Percentiles rank a stretch among this genome's conserved stretches.
These are phyloP conservation scores for Leptopilina myrica DNA, from an alignment of 2,888 invertebrate species.

Conservation along the genomic window DNA sequence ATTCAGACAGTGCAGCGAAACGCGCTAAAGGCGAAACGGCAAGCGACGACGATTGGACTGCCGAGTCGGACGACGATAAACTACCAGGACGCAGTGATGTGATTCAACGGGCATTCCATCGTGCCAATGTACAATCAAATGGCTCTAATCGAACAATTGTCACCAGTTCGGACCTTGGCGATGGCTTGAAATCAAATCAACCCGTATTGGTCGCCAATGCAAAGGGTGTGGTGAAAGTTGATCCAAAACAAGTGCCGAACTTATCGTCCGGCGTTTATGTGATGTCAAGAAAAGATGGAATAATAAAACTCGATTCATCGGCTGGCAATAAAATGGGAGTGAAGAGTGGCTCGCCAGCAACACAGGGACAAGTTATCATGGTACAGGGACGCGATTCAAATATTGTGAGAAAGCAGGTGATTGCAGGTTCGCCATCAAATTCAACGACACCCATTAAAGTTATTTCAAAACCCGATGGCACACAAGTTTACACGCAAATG, in stretches of 20 bases:
- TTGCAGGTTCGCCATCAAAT: conserved; percentile 65
- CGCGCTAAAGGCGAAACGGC: conserved; percentile 79
- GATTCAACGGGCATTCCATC: conserved; percentile 73
- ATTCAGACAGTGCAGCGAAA: conserved; percentile 78
- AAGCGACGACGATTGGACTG: conserved; percentile 77
- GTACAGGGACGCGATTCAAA: conserved; percentile 73
- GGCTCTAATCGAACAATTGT: conserved; percentile 72
- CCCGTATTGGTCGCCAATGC: conserved; percentile 78
- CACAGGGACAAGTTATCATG: conserved; percentile 71
- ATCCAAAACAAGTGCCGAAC: conserved; percentile 84
- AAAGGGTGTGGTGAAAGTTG: conserved; percentile 86
- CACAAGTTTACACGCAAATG: conserved; percentile 74
- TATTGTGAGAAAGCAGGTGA: conserved; percentile 72
- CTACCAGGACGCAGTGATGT: conserved; percentile 70
- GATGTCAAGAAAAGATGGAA: conserved; percentile 87
- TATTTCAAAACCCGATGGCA: conserved; percentile 73
- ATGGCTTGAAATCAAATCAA: conserved; percentile 63
- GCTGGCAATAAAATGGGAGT: conserved; percentile 77
- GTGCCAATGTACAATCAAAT: conserved; percentile 74
- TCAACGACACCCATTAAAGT: conserved; percentile 73
- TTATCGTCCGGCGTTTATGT: conserved; percentile 84
- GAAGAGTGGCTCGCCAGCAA: conserved; percentile 78
- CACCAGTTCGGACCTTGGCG: conserved; percentile 76
- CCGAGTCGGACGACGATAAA: conserved; percentile 77
- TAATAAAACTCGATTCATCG: conserved; percentile 84